Base-by-base conservation (phyloP, 2,888 invertebrate species). In the Drosophila peninsularis region DNA sequence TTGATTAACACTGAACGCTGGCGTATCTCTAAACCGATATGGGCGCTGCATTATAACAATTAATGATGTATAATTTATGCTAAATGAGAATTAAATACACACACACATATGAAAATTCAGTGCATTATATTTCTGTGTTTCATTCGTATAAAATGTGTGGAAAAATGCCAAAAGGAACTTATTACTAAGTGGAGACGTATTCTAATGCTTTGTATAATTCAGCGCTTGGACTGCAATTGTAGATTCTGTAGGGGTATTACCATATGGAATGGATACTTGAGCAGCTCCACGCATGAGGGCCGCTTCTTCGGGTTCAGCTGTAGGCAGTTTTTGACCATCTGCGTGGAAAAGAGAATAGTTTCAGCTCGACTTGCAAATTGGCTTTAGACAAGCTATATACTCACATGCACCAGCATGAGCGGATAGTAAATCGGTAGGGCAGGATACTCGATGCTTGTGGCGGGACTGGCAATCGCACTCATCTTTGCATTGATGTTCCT, bases 401-500 rank as follows among this genome's bases (percentile, higher is more conserved):
- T 85, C 68, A 92, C 92, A 77, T 92, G 90, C 21, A 91, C 66
- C 55, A 93, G 78, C 90, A 93, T 92, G 21, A 80, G 63, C n/a
- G 93, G 93, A 86, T 93, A 94, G 93, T 93, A 90, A 90, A 93
- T 92, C 58, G 94, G 93, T 34, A 93, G 92, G 0, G 93, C 92
- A 54, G 96, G 96, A 92, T 96, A 98, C 55, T 94, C 94, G 81
- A 98, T 97, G 71, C 93, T 93, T 75, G 95, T 94, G 62, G 94
- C 94, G 11, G 96, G 95, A 92, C 96, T 95, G 50, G 95, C 94
- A 78, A 98, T 97, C 66, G 96, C 96, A 78, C 94, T 94, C 57
- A 97, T 93, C 93, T 98, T 98, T 41, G 94, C 94, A 91, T 95
- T 94, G 71, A 94, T 94, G 78, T 95, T 94, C 41, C 93, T 93